phyloP scores from a whole-genome alignment of 1,140 invertebrate species.

The Wasmannia auropunctata region DNA sequence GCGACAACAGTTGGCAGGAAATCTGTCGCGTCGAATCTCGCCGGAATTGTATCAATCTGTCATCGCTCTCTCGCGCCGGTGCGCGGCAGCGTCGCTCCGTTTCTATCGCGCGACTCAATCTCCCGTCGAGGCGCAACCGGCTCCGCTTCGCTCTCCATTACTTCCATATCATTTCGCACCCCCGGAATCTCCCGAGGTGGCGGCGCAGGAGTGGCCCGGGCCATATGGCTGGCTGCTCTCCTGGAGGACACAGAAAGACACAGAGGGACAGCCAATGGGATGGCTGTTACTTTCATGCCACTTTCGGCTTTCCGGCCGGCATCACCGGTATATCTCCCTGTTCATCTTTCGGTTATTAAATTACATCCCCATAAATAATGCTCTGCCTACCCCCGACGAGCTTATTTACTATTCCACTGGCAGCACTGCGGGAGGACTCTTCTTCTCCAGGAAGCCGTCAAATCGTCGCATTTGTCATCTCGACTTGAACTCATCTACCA shows the following conservation, averaged over 20 bases:
- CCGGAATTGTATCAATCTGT: conserved; percentile 85
- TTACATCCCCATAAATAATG: conserved; percentile 84
- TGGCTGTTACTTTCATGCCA: conserved; percentile 81
- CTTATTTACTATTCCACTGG: conserved; percentile 78
- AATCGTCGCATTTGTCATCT: conserved; percentile 56
- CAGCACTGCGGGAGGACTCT: conserved; percentile 38
- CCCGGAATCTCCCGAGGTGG: conserved; percentile 74
- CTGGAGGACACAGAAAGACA: conserved; percentile 41
- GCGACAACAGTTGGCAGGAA: conserved; percentile 84
- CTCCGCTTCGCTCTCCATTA: conserved; percentile 80
- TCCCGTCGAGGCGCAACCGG: conserved; percentile 80
- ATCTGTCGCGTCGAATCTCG: conserved; percentile 82
- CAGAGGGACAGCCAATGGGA: conserved; percentile 71
- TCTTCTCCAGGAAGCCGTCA: conserved; percentile 23
- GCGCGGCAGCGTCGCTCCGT: conserved; percentile 47
- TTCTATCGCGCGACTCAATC: conserved; percentile 83
- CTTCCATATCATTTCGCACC: conserved; percentile 86
- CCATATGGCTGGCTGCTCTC: conserved; percentile 82
- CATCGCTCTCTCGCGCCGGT: conserved; percentile 74
- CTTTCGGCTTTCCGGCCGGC: conserved; percentile 77
- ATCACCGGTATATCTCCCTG: conserved; percentile 78
- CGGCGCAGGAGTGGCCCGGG: conserved; percentile 63
- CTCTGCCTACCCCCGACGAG: conserved; percentile 66
- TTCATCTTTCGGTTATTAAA: conserved; percentile 84
- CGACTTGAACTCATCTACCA: conserved; percentile 20